These are phyloP conservation scores for Oxytorus armatus DNA, from an alignment of 2,888 invertebrate genomes.

Conservation along the genomic window DNA sequence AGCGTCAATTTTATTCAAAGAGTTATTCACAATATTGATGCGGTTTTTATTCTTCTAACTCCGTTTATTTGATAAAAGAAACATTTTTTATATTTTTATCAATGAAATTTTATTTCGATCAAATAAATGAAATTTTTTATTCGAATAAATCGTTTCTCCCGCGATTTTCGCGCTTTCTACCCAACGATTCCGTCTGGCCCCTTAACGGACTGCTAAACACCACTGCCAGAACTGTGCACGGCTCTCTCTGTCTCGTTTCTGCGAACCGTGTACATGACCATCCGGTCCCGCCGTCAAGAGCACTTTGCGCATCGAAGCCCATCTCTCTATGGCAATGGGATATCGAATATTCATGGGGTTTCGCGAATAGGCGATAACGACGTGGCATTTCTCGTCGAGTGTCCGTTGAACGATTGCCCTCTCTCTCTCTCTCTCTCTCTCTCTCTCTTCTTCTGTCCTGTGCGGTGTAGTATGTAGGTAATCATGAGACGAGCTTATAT, in stretches of 20 bases:
- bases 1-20: too few species aligned
- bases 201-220: constrained; percentile 40
- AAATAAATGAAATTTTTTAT: background rate
- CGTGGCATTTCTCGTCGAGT: constrained; percentile 56
- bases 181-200: constrained; percentile 1
- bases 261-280: constrained; percentile 30
- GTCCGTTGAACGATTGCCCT: background rate
- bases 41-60: too few species aligned
- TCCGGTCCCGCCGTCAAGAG: constrained; percentile 49
- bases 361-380: constrained; percentile 67
- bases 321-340: constrained; percentile 58
- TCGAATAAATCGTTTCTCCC: background rate
- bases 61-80: too few species aligned
- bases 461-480: constrained; percentile 29
- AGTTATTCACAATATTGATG: too few species aligned
- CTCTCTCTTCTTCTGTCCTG: constrained; percentile 5
- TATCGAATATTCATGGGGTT: constrained; percentile 68
- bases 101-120: background rate
- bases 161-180: background rate
- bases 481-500: constrained; percentile 43
- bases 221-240: constrained; percentile 36
- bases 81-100: too few species aligned
- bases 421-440: constrained; percentile 4
- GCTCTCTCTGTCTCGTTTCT: constrained; percentile 56
- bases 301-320: constrained; percentile 65